These are phyloP conservation scores for Circaetus gallicus DNA, from an alignment of 2,113 vertebrate genomes.

Conservation along the genomic window DNA sequence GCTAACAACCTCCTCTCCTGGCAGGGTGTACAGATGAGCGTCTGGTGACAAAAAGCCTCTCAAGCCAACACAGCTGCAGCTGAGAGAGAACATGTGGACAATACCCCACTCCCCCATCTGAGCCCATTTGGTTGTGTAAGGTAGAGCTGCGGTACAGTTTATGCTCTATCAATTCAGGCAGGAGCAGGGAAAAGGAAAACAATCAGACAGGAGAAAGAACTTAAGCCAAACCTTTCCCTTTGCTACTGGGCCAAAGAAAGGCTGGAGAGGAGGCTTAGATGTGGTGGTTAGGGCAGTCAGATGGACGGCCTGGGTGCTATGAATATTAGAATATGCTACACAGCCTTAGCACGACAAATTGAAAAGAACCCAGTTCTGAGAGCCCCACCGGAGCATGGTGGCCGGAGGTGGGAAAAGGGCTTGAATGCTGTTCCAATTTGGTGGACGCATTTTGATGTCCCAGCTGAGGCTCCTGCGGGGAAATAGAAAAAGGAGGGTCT, in stretches of 20 bases:
- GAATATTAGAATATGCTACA: background rate
- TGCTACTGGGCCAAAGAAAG: background rate
- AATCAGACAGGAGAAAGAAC: background rate
- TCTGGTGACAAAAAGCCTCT: background rate
- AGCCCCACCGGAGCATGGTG: background rate
- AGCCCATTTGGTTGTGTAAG: background rate
- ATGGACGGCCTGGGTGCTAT: background rate
- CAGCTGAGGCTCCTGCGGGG: slow-evolving; percentile 44
- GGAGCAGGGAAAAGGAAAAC: background rate
- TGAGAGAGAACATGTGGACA: background rate
- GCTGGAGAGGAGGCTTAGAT: background rate
- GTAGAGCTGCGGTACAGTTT: background rate
- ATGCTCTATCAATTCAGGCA: background rate
- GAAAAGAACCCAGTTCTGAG: background rate
- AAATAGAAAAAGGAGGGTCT: background rate
- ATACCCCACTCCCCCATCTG: background rate
- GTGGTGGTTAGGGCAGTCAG: background rate
- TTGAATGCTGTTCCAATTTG: background rate
- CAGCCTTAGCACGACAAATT: background rate
- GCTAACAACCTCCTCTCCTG: background rate
- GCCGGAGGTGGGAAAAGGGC: background rate
- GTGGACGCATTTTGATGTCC: background rate
- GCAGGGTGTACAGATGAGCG: background rate
- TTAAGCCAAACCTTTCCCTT: slow-evolving; percentile 2
- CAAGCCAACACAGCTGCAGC: slow-evolving; percentile 16